Evolutionary conservation across 2,888 invertebrate species (phyloP).

Genomic region (Trilocha varians): DNA sequence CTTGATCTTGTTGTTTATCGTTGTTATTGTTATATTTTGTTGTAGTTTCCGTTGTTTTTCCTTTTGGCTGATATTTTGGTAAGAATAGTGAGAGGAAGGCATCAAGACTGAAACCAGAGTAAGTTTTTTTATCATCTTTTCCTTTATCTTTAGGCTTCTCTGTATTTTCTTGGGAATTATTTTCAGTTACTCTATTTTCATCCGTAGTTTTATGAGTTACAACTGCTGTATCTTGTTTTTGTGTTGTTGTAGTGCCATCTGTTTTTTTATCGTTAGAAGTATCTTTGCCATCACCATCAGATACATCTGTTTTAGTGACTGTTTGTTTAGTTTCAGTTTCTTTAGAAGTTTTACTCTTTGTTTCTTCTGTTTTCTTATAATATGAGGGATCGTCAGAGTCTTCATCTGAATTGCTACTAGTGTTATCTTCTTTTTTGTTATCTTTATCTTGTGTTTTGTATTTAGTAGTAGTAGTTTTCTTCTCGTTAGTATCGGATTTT

Average conservation of each 20-base stretch:
- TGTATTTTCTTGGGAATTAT: not conserved
- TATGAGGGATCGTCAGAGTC: not conserved
- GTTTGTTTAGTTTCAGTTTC: too few relatives aligned
- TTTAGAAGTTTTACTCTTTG: too few relatives aligned
- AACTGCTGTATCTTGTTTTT: too few relatives aligned
- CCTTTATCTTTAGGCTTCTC: not conserved
- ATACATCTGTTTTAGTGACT: not conserved
- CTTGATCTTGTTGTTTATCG: too few relatives aligned
- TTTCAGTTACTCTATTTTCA: too few relatives aligned
- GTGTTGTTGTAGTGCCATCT: too few relatives aligned
- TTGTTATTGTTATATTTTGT: too few relatives aligned
- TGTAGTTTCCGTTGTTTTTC: too few relatives aligned
- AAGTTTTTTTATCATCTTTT: not conserved
- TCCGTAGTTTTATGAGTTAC: too few relatives aligned
- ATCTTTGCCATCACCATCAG: not conserved
- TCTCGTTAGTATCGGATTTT: too few relatives aligned
- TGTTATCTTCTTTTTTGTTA: not conserved
- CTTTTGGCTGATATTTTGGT: not conserved
- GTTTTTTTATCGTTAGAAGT: not conserved
- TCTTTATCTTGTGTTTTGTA: too few relatives aligned
- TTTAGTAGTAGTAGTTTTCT: too few relatives aligned
- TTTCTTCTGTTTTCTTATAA: not conserved
- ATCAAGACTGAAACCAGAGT: not conserved
- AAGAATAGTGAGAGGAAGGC: not conserved
- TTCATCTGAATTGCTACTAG: not conserved